Evolutionary conservation across 2,113 vertebrate species (phyloP), one percentile per base, ranked within the genome.

Genomic region (Engystomops pustulosus): DNA sequence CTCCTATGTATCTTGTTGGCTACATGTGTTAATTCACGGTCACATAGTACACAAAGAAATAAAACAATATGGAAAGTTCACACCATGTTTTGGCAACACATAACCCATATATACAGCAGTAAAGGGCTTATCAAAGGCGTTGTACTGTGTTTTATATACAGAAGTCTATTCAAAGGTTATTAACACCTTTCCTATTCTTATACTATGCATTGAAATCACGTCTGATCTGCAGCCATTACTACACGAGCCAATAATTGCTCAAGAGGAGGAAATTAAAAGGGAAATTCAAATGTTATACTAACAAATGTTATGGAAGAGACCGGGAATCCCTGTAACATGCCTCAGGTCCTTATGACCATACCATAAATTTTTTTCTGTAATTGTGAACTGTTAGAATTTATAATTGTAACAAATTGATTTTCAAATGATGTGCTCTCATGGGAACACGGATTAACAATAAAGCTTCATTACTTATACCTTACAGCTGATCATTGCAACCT

Each of bases 191-290:
- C 75, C 25, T 60, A 25, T 20, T 6, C 17, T 32, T 30, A 53
- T 32, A 38, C 6, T 1, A n/a, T n/a, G n/a, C n/a, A n/a, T 77
- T 32, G 49, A 55, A 77, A 49, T 55, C 75, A 58, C 53, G 75
- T 58, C 17, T 60, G 32, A 58, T 38, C 51, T 11, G 17, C n/a
- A 15, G 47, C 51, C 6, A 55, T 49, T 32, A 53, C 6, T 55
- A 55, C 53, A 23, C 20, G 7, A 14, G 51, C 23, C 15, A n/a
- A 47, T 41, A 47, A 27, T 47, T 20, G 27, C 70, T 47, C n/a
- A 27, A 2, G 10, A 47, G 38, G 10, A 41, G 10, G 11, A 12
- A 12, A 45, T 1, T 45, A 7, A 45, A 41, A 41, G 38, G 38
- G 38, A 41, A 41, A 41, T 41, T 41, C 8, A 8, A 41, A 41